Evolutionary conservation across 53 echinoderm and acorn worm genomes (phyloP).

Genomic region (Glandiceps talaboti): DNA sequence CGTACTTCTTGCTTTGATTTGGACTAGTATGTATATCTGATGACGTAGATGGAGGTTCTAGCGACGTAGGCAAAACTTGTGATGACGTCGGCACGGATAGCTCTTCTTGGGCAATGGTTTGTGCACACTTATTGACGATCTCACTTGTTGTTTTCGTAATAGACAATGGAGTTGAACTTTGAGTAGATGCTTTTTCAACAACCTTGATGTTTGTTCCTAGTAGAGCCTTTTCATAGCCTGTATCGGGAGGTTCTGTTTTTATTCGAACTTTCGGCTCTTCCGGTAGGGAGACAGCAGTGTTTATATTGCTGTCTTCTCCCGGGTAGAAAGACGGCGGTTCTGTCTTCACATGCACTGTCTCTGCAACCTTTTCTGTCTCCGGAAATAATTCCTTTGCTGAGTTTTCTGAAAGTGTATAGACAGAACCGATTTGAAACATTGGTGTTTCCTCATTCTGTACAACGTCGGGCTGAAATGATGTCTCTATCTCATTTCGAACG

Average conservation of each 20-base stretch:
- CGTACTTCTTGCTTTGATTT: neutral
- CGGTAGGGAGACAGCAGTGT: neutral
- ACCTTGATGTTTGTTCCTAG: neutral
- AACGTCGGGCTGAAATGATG: no score
- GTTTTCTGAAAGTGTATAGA: neutral
- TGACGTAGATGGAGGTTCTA: neutral
- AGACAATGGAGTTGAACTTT: neutral
- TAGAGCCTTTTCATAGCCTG: neutral
- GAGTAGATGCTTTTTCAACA: neutral
- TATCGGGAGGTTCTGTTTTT: neutral
- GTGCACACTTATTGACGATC: neutral
- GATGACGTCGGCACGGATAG: neutral
- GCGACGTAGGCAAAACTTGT: neutral
- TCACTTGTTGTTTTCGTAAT: neutral
- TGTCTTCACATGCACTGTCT: neutral
- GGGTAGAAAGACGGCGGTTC: neutral
- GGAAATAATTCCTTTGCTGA: neutral
- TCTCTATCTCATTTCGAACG: no score
- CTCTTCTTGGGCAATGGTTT: neutral
- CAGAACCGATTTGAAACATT: neutral
- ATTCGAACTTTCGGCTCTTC: neutral
- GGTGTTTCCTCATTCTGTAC: neutral
- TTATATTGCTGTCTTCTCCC: neutral
- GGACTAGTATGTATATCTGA: no score
- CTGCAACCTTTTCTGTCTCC: neutral